phyloP scores from a whole-genome alignment of 2,113 vertebrate species.

The Cynopterus brachyotis region DNA sequence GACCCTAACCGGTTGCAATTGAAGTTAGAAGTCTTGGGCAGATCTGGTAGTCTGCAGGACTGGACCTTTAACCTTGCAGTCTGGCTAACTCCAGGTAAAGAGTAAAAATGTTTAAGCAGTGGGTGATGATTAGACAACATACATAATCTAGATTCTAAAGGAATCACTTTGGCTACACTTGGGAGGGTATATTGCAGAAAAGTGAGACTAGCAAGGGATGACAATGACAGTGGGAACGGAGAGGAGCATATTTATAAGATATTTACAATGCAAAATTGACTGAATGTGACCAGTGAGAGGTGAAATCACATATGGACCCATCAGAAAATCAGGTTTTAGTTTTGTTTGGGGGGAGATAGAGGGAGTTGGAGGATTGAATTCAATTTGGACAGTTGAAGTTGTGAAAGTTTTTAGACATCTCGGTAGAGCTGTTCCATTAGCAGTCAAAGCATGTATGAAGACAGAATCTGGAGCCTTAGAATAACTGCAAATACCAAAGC shows the following conservation, averaged over 20 bases:
- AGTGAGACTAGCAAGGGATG: background rate
- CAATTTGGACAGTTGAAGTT: background rate
- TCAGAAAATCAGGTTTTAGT: background rate
- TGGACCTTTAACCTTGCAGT: background rate
- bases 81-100: background rate
- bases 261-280: slow-evolving; percentile 5
- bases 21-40: background rate
- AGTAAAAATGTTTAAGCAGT: slow-evolving; percentile 28
- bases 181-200: background rate
- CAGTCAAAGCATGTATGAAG: background rate
- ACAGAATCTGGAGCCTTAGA: background rate
- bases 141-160: background rate
- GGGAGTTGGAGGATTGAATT: background rate
- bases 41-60: background rate
- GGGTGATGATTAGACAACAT: background rate
- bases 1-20: background rate
- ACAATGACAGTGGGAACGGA: background rate
- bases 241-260: background rate
- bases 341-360: background rate
- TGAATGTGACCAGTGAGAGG: background rate
- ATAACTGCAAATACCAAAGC: slow-evolving; percentile 2
- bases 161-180: background rate
- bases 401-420: background rate
- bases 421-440: background rate
- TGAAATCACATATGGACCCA: background rate